Conservation (phyloP, 2,888 invertebrate genomes). For the Drosophila incognita region DNA sequence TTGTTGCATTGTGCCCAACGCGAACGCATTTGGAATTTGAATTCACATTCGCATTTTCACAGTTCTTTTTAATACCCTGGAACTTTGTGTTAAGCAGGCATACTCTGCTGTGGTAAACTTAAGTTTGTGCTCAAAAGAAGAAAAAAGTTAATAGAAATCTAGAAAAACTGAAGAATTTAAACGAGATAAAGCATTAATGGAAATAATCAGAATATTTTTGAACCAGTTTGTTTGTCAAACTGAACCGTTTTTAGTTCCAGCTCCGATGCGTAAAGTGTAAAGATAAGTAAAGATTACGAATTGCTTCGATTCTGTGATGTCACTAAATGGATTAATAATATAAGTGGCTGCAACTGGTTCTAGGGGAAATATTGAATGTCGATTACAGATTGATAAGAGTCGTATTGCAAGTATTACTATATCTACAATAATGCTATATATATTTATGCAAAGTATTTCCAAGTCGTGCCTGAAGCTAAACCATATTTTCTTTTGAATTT, state of each 20-base stretch:
- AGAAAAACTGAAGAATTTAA: fast-evolving
- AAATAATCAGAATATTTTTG: background rate
- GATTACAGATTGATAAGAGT: too few species aligned
- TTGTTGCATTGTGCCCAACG: slow-evolving; percentile 29
- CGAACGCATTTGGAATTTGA: slow-evolving; percentile 60
- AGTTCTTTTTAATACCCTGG: slow-evolving; percentile 38
- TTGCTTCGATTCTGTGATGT: background rate
- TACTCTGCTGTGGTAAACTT: background rate
- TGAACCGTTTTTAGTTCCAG: background rate
- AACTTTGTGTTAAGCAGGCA: background rate
- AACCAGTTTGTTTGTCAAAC: background rate
- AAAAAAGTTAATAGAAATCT: background rate
- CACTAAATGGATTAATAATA: background rate
- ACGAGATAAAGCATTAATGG: background rate
- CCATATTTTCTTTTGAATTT: slow-evolving; percentile 15
- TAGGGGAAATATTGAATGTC: background rate
- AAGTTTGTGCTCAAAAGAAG: background rate
- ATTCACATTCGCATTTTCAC: slow-evolving; percentile 45
- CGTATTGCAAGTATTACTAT: background rate
- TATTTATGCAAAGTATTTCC: slow-evolving; percentile 22
- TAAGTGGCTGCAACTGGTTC: background rate
- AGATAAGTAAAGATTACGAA: background rate
- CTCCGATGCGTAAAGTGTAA: background rate
- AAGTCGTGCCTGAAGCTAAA: slow-evolving; percentile 4
- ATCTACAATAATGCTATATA: background rate